Conservation (phyloP, 2,888 invertebrate species). For the Nomada fucata region DNA sequence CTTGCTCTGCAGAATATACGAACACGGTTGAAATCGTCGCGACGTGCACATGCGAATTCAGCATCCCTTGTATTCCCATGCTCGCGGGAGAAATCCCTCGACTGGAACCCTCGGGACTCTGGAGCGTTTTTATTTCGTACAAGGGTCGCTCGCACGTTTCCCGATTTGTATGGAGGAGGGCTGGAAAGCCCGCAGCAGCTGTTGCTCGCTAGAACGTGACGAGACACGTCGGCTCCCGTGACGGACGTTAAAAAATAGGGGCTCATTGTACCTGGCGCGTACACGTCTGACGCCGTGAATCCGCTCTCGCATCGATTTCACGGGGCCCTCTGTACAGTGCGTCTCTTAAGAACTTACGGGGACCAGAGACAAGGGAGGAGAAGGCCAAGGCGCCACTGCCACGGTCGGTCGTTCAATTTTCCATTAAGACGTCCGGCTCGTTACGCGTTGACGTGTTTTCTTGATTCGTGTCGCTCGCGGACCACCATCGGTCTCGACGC, state of each 20-base stretch:
- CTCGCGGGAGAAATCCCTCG: constrained; percentile 13
- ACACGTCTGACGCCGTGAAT: constrained; percentile 15
- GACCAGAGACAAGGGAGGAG: background rate
- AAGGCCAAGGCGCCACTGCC: constrained; percentile 35
- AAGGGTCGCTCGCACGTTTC: constrained; percentile 55
- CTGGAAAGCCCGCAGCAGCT: constrained; percentile 68
- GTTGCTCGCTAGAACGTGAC: constrained; percentile 66
- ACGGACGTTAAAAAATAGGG: constrained; percentile 73
- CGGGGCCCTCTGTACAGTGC: constrained; percentile 24
- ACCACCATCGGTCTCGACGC: constrained; percentile 25
- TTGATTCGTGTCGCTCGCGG: constrained; percentile 8
- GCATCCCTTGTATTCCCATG: constrained; percentile 54
- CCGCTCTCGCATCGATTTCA: constrained; percentile 60
- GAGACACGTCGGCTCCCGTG: constrained; percentile 32
- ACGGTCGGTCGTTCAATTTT: constrained; percentile 47
- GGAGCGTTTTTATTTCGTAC: constrained; percentile 48
- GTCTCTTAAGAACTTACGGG: background rate
- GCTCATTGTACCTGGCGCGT: constrained; percentile 70
- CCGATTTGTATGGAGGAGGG: constrained; percentile 65
- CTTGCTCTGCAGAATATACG: no score
- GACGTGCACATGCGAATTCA: constrained; percentile 47
- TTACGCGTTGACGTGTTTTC: constrained; percentile 23
- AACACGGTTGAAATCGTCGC: constrained; percentile 9
- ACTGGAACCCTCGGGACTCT: background rate
- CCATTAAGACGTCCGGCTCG: constrained; percentile 56